phyloP scores from a whole-genome alignment of 2,797 vertebrate genomes.

The Odontamblyopus lacepedii region DNA sequence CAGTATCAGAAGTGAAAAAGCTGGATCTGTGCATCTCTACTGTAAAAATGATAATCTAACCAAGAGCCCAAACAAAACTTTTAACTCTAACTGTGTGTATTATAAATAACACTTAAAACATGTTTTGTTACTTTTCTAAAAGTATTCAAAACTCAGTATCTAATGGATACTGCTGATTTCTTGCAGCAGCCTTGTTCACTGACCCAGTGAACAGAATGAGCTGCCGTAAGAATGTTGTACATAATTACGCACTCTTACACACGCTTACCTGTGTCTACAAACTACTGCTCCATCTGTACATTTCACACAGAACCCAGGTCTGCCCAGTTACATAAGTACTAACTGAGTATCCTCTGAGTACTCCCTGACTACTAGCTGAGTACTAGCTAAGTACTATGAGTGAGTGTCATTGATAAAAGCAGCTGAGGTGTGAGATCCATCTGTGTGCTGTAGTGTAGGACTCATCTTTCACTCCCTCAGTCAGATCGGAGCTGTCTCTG shows the following conservation, averaged over 20 bases:
- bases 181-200: not conserved
- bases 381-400: not conserved
- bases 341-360: not conserved
- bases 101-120: not conserved
- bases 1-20: not conserved
- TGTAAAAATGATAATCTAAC: not conserved
- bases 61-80: not conserved
- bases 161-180: not conserved
- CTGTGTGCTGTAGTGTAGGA: slow-evolving; percentile 20
- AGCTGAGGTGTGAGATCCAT: slow-evolving; percentile 16
- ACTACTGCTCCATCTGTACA: slow-evolving; percentile 35
- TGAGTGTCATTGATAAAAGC: slow-evolving; percentile 49
- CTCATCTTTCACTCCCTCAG: slow-evolving; percentile 60
- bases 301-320: not conserved
- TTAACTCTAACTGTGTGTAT: not conserved
- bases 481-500: slow-evolving; percentile 31
- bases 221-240: not conserved
- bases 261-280: slow-evolving; percentile 9
- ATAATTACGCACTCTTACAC: not conserved
- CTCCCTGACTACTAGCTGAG: not conserved
- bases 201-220: not conserved
- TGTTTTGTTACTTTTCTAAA: not conserved
- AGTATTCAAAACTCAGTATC: not conserved
- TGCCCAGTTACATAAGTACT: not conserved
- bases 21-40: not conserved